Evolutionary conservation across 1,140 invertebrate species (phyloP), one percentile per base, ranked within the genome.

Genomic region (Propsilocerus akamusi): DNA sequence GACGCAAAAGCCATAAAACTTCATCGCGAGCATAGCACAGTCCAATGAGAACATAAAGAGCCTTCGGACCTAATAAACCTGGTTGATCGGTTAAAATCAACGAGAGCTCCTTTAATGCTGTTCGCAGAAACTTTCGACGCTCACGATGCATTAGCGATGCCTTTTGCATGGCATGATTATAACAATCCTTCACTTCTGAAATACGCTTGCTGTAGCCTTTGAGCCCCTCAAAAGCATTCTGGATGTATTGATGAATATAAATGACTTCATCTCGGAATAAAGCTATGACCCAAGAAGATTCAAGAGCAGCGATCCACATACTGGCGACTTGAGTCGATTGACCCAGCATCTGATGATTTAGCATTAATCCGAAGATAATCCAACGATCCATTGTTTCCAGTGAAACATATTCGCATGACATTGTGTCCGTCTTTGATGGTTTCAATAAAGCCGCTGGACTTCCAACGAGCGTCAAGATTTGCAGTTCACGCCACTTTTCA

Each of bases 201-300:
- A 94, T 81, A 53, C 87, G 70, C 65, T 97, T 97, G 46, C 83
- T 78, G 60, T 93, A 93, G 1, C 93, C 92, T 72, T 98, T 99
- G 23, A 97, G 82, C 6, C 81, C 76, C 62, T 99, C 96, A 68
- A 99, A 97, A 63, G 89, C 97, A 28, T 73, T 72, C 60, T 89
- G 86, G 53, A 98, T 84, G 58, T 94, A 97, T 22, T 86, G 78
- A 69, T 99, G 95, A 53, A 94, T 92, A 57, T 93, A 85, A 48
- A 99, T 77, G 0, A 97, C 90, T 74, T 99, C 97, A 73, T 99
- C 97, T 48, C 96, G 73, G 62, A 97, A 99, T 4, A 99, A 68
- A 10, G 89, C 85, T 23, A 96, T 72, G 3, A 97, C 91, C 86
- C 95, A 96, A 12, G 87, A 83, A 24, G 85, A 90, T 61, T 96